A percentile compares a stretch with the other conserved stretches of the same genome.
phyloP scores from a whole-genome alignment of 2,888 invertebrate species.

The Dioctria rufipes region DNA sequence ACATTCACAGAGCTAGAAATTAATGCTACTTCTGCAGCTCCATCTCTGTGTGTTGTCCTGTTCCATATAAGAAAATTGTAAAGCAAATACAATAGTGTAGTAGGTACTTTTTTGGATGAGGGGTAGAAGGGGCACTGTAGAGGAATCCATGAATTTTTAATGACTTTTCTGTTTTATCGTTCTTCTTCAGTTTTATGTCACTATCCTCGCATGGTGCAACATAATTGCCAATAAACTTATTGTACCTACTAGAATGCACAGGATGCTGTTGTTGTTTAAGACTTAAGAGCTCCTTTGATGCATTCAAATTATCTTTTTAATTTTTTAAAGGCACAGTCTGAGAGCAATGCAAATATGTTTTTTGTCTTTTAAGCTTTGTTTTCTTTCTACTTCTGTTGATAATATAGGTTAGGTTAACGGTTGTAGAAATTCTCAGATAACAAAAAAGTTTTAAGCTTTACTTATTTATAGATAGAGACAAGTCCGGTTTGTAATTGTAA shows the following conservation, averaged over 20 bases:
- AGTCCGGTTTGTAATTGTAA: no score
- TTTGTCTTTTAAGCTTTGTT: background rate
- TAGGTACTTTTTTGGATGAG: no score
- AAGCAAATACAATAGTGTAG: background rate
- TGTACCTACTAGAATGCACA: background rate
- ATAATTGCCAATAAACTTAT: slow-evolving; percentile 44
- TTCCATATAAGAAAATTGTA: slow-evolving; percentile 7
- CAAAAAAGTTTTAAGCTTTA: no score
- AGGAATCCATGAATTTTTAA: slow-evolving; percentile 36
- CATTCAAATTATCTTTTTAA: slow-evolving; percentile 26
- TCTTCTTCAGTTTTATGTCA: slow-evolving; percentile 35
- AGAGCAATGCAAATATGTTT: slow-evolving; percentile 20
- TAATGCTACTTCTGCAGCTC: slow-evolving; percentile 5
- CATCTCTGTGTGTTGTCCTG: slow-evolving; percentile 9
- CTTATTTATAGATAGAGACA: no score
- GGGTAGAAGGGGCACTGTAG: background rate
- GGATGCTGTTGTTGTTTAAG: background rate
- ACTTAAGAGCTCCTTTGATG: slow-evolving; percentile 5
- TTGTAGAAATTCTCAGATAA: no score
- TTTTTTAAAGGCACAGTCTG: slow-evolving; percentile 19
- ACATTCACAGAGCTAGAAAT: slow-evolving; percentile 10
- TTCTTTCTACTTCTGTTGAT: no score
- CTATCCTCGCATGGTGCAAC: slow-evolving; percentile 13
- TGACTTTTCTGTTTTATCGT: slow-evolving; percentile 35
- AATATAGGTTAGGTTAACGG: no score